Base-by-base conservation (phyloP, 2,888 invertebrate genomes). In the Leuctra nigra region DNA sequence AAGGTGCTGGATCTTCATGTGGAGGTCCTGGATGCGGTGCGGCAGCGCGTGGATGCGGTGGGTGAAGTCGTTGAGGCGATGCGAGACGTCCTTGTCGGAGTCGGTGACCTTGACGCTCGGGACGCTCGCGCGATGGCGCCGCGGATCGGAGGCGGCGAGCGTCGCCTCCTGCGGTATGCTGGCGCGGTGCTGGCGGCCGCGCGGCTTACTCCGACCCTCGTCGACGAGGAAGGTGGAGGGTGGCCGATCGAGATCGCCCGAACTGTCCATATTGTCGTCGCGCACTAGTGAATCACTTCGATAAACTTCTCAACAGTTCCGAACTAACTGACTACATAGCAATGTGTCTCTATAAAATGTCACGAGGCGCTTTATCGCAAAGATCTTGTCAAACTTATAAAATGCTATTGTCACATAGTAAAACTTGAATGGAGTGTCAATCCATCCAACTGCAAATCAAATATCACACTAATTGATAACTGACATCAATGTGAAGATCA, bases 101-200 rank as follows among this genome's bases (percentile, higher is more conserved):
- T 47, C 56, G 53, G 57, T 41, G 56, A 54, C 48, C 20, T 58
- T 59, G 53, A 61, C 60, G 59, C 56, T 29, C 52, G 55, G 52
- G 39, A 53, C 47, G 50, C 50, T 39, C 18, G 53, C 50, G 36
- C 55, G 38, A 9, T 58, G 36, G 16, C 25, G 50, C 41, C 33
- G 33, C 22, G 33, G 44, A 20, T 33, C 44, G 39, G 35, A 25
- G 58, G 33, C 29, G 39, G 16, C 44, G 29, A 7, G 6, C 7
- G 6, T 29, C 29, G 29, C 11, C 56, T 64, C 61, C 7, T 41
- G 41, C 14, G 41, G 41, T 11, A 41, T n/a, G 18, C 41, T 41
- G 41, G 41, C 41, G 41, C 41, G 41, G 18, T 41, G 18, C 7
- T 20, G 44, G 44, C 44, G 44, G 23, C 11, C 22, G 23, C 44